Conservation (phyloP, 23 tunicate species). For the Trididemnum miniatum region DNA sequence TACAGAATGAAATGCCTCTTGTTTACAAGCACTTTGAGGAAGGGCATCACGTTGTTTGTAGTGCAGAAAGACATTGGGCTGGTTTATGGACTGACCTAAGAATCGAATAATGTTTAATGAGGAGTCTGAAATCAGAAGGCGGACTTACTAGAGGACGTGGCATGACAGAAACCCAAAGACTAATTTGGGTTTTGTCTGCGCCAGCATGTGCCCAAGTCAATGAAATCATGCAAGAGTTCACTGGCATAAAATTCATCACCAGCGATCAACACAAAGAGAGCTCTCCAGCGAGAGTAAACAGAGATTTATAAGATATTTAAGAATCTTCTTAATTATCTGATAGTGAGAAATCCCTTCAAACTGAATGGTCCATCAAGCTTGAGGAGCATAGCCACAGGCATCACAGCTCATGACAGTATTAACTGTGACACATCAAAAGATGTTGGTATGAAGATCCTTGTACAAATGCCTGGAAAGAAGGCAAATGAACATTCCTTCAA, state of each 20-base stretch:
- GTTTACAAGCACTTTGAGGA: conserved; percentile 3
- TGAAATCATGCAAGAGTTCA: conserved; percentile 18
- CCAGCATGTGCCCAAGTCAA: conserved; percentile 18
- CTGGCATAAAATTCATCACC: neutral
- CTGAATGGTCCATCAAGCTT: neutral
- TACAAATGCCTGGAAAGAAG: conserved; percentile 5
- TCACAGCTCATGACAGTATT: conserved; percentile 20
- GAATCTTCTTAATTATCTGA: conserved; percentile 9
- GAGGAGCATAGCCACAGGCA: conserved; percentile 12
- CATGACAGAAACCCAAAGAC: neutral
- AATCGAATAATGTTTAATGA: conserved; percentile 13
- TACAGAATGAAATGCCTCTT: conserved; percentile 8
- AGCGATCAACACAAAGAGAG: conserved; percentile 20
- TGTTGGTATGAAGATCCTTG: conserved; percentile 17
- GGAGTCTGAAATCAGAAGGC: conserved; percentile 8
- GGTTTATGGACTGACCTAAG: neutral
- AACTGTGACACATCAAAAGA: conserved; percentile 8
- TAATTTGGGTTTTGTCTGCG: conserved; percentile 10
- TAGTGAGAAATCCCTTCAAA: neutral
- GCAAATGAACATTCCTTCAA: conserved; percentile 12
- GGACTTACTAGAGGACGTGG: conserved; percentile 2
- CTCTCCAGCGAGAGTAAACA: too few relatives aligned
- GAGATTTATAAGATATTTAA: conserved; percentile 3
- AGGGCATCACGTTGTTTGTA: too few relatives aligned
- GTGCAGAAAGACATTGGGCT: too few relatives aligned